These are phyloP conservation scores for Heliconius nattereri DNA, from an alignment of 1,140 invertebrate species.

Conservation along the genomic window DNA sequence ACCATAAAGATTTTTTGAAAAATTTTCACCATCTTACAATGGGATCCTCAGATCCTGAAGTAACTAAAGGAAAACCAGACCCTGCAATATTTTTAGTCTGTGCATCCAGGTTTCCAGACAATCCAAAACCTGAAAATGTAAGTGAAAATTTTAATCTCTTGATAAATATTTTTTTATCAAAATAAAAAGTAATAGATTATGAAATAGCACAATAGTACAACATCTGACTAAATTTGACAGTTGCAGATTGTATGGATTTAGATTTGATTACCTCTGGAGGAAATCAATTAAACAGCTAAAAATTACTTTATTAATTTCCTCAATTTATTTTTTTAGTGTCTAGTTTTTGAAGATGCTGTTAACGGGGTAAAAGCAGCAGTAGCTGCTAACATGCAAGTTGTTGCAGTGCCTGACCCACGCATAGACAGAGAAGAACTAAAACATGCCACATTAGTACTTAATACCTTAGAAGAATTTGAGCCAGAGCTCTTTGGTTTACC, in stretches of 20 bases:
- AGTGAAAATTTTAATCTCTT: constrained; percentile 26
- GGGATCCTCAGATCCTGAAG: constrained; percentile 87
- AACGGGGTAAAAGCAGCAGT: constrained; percentile 91
- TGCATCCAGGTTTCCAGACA: constrained; percentile 85
- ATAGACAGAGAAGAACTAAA: constrained; percentile 82
- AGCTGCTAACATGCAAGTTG: constrained; percentile 92
- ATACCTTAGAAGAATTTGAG: constrained; percentile 90
- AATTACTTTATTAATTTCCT: too few relatives aligned
- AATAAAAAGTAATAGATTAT: too few relatives aligned
- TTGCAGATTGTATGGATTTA: too few relatives aligned
- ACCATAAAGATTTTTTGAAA: constrained; percentile 84
- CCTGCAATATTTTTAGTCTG: constrained; percentile 90
- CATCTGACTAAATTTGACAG: too few relatives aligned
- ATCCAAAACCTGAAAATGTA: constrained; percentile 81
- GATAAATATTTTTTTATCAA: too few relatives aligned
- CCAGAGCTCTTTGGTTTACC: constrained; percentile 88
- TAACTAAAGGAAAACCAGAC: constrained; percentile 88
- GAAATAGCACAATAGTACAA: too few relatives aligned
- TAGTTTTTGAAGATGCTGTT: constrained; percentile 96
- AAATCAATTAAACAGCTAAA: too few relatives aligned
- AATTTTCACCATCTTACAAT: constrained; percentile 86
- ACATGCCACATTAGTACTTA: constrained; percentile 86
- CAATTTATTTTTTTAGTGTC: constrained; percentile 82
- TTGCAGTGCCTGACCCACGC: constrained; percentile 90
- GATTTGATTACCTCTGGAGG: too few relatives aligned